Percentiles rank a stretch among this genome's conserved stretches.
Conservation (phyloP, 2,888 invertebrate species). For the Lypha dubia region DNA sequence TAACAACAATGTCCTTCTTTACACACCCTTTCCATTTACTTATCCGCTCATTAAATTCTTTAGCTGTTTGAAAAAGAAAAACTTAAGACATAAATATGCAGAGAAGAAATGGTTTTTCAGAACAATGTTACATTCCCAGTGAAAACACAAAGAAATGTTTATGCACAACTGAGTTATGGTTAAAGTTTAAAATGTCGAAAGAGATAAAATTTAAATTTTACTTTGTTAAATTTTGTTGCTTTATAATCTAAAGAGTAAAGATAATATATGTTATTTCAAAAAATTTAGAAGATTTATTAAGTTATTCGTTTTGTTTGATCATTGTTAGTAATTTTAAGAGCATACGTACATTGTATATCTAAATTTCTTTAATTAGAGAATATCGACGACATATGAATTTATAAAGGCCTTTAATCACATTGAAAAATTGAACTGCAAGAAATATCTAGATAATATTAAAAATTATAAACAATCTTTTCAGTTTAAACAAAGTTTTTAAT, state of each 20-base stretch:
- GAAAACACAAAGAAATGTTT: constrained; percentile 30
- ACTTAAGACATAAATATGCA: constrained; percentile 47
- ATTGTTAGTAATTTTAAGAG: no score
- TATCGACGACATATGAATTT: no score
- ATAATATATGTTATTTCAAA: no score
- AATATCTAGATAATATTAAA: no score
- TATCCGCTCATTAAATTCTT: constrained; percentile 38
- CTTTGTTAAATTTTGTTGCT: neutral
- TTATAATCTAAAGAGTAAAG: no score
- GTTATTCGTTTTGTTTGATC: neutral
- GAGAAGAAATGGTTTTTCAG: neutral
- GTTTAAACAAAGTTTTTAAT: no score
- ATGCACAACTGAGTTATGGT: constrained; percentile 62
- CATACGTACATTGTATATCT: no score
- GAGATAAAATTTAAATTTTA: constrained; percentile 65
- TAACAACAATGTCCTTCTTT: neutral
- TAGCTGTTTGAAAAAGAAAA: constrained; percentile 6
- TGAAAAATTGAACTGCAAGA: no score
- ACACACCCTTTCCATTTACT: neutral
- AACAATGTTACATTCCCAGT: neutral
- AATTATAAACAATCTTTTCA: no score
- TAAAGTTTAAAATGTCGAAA: constrained; percentile 66
- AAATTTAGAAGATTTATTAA: neutral
- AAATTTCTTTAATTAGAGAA: no score
- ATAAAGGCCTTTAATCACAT: no score